Evolutionary conservation across 2,113 vertebrate species (phyloP).

Genomic region (Diadophis punctatus): DNA sequence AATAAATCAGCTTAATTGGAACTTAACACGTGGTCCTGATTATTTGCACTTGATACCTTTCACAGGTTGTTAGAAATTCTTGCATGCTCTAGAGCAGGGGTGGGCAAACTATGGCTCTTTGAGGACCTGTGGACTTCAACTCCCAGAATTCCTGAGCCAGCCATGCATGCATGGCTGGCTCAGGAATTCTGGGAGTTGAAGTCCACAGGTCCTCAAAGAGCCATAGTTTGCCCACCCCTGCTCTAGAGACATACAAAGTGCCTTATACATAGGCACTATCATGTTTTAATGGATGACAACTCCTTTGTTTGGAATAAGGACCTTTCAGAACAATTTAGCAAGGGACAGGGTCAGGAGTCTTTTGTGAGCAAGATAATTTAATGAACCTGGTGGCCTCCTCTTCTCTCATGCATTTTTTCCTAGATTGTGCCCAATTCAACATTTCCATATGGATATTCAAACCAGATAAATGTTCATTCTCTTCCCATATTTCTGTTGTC

Average conservation of each 20-base stretch:
- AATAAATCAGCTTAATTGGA: background rate
- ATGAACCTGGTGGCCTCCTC: background rate
- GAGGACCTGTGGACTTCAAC: too few species aligned
- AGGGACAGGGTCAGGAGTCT: background rate
- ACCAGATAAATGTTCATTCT: background rate
- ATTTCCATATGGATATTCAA: background rate
- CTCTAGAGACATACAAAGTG: background rate
- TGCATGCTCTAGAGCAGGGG: background rate
- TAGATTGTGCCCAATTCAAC: background rate
- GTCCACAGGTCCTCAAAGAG: too few species aligned
- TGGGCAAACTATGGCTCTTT: too few species aligned
- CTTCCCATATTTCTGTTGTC: background rate
- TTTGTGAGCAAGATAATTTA: background rate
- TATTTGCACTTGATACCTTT: background rate
- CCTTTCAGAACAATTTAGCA: background rate
- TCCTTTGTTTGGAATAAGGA: background rate
- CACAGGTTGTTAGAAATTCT: background rate
- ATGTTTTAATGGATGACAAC: background rate
- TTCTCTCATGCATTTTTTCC: background rate
- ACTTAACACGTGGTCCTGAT: background rate
- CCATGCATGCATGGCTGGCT: too few species aligned
- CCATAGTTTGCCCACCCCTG: too few species aligned
- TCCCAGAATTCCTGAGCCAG: too few species aligned
- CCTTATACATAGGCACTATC: background rate
- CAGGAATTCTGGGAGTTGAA: too few species aligned